Percentiles rank a stretch among this genome's conserved stretches.
Evolutionary conservation across 2,113 vertebrate species (phyloP).

Genomic region (Oxyruncus cristatus): DNA sequence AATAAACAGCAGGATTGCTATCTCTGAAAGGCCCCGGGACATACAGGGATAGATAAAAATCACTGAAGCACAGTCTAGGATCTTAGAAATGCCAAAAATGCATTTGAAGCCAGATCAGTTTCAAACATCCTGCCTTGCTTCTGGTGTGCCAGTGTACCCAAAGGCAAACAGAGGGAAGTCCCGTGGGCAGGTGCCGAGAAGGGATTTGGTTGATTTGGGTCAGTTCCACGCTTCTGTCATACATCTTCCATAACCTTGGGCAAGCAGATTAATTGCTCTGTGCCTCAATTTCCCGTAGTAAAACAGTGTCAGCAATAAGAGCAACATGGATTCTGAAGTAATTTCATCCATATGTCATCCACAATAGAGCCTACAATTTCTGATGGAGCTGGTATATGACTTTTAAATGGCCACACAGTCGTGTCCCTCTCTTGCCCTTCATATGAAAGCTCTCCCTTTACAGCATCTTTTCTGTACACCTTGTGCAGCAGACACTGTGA

Average conservation of each 20-base stretch:
- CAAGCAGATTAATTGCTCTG: background rate
- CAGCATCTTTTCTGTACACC: background rate
- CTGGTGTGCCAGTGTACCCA: background rate
- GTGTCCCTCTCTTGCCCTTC: background rate
- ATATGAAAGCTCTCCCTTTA: background rate
- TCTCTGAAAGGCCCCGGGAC: background rate
- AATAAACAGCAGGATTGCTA: background rate
- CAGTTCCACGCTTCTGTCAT: background rate
- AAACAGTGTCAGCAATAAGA: background rate
- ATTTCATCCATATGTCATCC: background rate
- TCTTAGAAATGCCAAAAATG: slow-evolving; percentile 39
- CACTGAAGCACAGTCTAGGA: background rate
- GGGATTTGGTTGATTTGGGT: background rate
- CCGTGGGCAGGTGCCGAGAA: background rate
- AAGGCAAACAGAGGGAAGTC: background rate
- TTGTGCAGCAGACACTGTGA: background rate
- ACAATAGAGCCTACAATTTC: background rate
- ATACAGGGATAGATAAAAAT: slow-evolving; percentile 28
- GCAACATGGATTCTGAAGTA: background rate
- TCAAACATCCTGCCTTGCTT: background rate
- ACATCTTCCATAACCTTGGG: background rate
- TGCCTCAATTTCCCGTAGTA: background rate
- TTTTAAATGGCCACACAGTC: background rate
- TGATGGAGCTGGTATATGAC: background rate
- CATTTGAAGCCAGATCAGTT: background rate